A percentile compares a stretch with the other conserved stretches of the same genome.
Conservation (phyloP, 2,888 invertebrate genomes). For the Scaptomyza caliginosa region DNA sequence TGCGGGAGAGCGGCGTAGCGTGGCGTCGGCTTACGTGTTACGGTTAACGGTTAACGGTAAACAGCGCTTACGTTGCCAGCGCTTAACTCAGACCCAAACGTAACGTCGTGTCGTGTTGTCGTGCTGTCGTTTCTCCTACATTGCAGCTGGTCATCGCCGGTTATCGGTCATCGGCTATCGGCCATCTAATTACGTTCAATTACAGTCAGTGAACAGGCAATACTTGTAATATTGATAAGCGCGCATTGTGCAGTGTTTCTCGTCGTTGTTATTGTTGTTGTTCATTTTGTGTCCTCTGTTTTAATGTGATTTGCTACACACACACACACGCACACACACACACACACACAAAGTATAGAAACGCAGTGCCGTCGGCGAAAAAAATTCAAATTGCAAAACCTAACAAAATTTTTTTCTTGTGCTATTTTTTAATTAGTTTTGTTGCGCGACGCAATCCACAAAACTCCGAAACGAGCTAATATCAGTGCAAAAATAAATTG, state of each 20-base stretch:
- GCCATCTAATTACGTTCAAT: constrained; percentile 37
- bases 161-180: constrained; percentile 45
- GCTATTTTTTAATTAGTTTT: constrained; percentile 70
- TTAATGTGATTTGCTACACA: not conserved
- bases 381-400: not conserved
- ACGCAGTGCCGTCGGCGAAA: constrained; percentile 25
- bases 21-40: constrained; percentile 19
- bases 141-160: constrained; percentile 16
- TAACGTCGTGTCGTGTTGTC: constrained; percentile 33
- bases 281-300: not conserved
- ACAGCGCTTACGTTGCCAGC: constrained; percentile 46
- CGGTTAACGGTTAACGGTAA: constrained; percentile 37
- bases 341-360: constrained; percentile 1
- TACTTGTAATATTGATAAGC: constrained; percentile 42
- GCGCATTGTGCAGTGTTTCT: constrained; percentile 30
- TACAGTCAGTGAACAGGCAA: constrained; percentile 36
- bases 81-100: constrained; percentile 49
- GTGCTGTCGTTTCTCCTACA: constrained; percentile 15
- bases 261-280: constrained; percentile 11
- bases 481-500: constrained; percentile 37
- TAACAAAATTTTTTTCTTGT: constrained; percentile 59
- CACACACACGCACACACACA: constrained; percentile 5
- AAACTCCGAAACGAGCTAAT: constrained; percentile 26
- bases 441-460: constrained; percentile 39
- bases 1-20: constrained; percentile 3